These are phyloP conservation scores for Cheirogaleus major DNA, from an alignment of 2,797 vertebrate species.

Conservation along the genomic window DNA sequence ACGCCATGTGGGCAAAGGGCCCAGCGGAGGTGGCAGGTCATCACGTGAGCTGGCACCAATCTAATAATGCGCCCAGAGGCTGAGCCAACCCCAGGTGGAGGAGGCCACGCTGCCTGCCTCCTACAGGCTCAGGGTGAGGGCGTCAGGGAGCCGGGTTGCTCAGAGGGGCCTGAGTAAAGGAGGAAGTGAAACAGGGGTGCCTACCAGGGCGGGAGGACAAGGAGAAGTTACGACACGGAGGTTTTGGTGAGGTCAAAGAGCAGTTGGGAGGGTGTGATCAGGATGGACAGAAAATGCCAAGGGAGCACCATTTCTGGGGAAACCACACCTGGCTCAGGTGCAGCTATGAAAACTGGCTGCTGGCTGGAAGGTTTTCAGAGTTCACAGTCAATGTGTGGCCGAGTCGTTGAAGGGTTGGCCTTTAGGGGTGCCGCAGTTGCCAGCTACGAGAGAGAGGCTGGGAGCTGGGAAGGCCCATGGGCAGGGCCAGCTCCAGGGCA, in stretches of 20 bases:
- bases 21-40: accelerated
- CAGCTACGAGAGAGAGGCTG: background rate
- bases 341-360: background rate
- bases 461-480: no score
- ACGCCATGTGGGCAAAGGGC: background rate
- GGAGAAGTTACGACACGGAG: background rate
- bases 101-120: accelerated
- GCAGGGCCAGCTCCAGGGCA: background rate
- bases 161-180: background rate
- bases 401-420: background rate
- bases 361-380: background rate
- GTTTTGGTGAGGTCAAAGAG: background rate
- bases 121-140: background rate
- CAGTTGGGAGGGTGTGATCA: background rate
- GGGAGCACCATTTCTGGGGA: background rate
- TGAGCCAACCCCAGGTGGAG: background rate
- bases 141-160: accelerated
- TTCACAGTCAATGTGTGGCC: background rate
- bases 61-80: no score
- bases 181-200: background rate
- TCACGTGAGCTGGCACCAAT: no score
- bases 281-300: background rate
- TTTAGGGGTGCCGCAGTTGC: background rate
- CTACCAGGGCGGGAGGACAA: background rate
- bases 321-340: background rate